Evolutionary conservation across 2,888 invertebrate species (phyloP), one percentile per base, ranked within the genome.

Genomic region (Chrysomela aeneicollis): DNA sequence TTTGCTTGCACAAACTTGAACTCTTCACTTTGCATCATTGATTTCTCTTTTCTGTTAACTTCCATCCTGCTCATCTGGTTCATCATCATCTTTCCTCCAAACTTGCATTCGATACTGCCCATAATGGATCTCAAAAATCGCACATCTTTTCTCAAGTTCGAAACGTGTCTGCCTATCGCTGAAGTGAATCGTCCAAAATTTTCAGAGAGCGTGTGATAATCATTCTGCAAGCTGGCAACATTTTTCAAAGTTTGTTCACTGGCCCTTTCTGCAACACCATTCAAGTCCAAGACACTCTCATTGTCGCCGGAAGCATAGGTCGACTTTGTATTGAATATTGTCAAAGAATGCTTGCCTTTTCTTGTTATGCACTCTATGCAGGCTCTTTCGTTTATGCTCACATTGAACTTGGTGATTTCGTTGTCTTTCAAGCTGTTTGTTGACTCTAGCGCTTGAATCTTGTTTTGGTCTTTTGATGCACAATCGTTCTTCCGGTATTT

Each of bases 361-460:
- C 18, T 57, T n/a, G 42, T 57, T 17, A 57, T 19, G 12, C 57
- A 57, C 15, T 57, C 57, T 26, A 57, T 57, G 18, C 46, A 57
- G 5, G 57, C 21, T 18, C 21, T 57, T 26, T 35, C 37, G 30
- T 57, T 57, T 12, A 57, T 57, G 9, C 12, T 57, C 6, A 57
- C 57, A 12, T 47, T 57, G 19, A 57, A 57, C 18, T 57, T 46
- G 2, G 46, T 22, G 15, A 57, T 17, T 17, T 57, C 46, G 6
- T 18, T 47, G n/a, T 42, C 37, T 55, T 10, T n/a, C 5, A 54
- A 19, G 54, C 35, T 35, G 35, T 35, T 35, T 35, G 9, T 35
- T 18, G 18, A 54, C 26, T n/a, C 6, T 26, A 35, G n/a, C 32
- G 35, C 18, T 35, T 4, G 53, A 4, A 10, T 53, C 5, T 54